A percentile compares a stretch with the other conserved stretches of the same genome.
These are phyloP conservation scores for Tragelaphus imberbis DNA, from an alignment of 2,113 vertebrate genomes.

Conservation along the genomic window DNA sequence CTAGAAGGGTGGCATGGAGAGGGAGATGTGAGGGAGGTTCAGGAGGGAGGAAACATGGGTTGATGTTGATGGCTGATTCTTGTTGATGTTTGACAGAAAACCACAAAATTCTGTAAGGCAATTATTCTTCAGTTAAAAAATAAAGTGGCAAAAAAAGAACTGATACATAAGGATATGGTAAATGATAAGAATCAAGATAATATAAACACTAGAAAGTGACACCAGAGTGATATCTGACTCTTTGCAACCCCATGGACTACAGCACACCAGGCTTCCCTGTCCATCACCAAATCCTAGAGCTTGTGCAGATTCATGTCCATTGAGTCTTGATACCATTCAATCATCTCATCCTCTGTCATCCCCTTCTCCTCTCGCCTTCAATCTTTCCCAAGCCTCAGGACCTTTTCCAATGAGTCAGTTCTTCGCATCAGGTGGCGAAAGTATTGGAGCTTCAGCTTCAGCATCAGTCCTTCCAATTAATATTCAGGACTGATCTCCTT, in stretches of 20 bases:
- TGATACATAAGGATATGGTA: background rate
- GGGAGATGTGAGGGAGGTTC: background rate
- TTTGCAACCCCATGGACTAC: background rate
- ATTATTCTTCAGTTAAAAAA: background rate
- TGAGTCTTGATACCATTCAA: background rate
- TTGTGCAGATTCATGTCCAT: background rate
- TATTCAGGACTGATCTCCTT: background rate
- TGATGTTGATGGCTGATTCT: background rate
- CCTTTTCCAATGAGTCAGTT: background rate
- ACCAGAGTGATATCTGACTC: background rate
- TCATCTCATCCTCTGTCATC: background rate
- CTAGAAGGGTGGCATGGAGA: background rate
- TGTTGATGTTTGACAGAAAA: background rate
- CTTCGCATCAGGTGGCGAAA: background rate
- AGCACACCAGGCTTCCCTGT: background rate
- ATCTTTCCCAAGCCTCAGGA: background rate
- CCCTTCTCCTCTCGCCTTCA: background rate
- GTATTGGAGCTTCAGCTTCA: background rate
- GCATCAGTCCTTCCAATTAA: background rate
- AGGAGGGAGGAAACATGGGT: background rate
- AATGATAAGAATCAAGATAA: background rate
- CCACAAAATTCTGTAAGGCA: background rate
- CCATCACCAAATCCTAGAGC: background rate
- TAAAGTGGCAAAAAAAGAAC: background rate
- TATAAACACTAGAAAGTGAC: background rate